A percentile compares a stretch with the other conserved stretches of the same genome.
These are phyloP conservation scores for Xanthia icteritia DNA, from an alignment of 2,888 invertebrate species.

Conservation along the genomic window DNA sequence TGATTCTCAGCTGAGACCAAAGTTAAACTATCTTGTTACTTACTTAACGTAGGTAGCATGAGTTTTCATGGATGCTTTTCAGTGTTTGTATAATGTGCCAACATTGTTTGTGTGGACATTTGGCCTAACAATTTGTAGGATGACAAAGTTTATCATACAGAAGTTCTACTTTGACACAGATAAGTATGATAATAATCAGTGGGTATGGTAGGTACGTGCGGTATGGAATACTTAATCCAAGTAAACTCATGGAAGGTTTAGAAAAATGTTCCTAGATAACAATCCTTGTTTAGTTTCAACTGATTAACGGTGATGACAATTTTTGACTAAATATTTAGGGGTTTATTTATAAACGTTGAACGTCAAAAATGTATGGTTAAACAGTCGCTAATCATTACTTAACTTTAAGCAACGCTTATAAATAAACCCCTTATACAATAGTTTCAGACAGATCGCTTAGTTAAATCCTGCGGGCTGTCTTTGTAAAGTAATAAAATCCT, in stretches of 20 bases:
- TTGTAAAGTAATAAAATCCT: not conserved
- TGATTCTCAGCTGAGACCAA: constrained; percentile 29
- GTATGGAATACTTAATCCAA: not conserved
- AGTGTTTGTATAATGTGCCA: constrained; percentile 26
- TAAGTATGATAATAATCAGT: not conserved
- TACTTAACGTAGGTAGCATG: not conserved
- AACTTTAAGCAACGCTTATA: too few relatives aligned
- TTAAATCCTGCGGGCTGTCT: not conserved
- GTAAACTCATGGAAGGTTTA: not conserved
- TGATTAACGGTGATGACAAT: not conserved
- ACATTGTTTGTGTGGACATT: constrained; percentile 32
- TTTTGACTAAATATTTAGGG: not conserved
- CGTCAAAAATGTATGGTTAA: too few relatives aligned
- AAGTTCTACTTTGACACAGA: constrained; percentile 6
- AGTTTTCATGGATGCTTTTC: constrained; percentile 39
- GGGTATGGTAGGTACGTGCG: too few relatives aligned
- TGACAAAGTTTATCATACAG: constrained; percentile 4
- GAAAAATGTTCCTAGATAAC: not conserved
- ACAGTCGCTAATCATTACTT: too few relatives aligned
- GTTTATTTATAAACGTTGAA: too few relatives aligned
- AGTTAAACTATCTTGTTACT: constrained; percentile 33
- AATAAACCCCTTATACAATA: too few relatives aligned
- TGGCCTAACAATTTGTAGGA: constrained; percentile 15
- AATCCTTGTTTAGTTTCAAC: too few relatives aligned
- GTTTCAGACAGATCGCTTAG: not conserved